Base-by-base conservation (phyloP, 2,113 vertebrate species). In the Notechis scutatus region DNA sequence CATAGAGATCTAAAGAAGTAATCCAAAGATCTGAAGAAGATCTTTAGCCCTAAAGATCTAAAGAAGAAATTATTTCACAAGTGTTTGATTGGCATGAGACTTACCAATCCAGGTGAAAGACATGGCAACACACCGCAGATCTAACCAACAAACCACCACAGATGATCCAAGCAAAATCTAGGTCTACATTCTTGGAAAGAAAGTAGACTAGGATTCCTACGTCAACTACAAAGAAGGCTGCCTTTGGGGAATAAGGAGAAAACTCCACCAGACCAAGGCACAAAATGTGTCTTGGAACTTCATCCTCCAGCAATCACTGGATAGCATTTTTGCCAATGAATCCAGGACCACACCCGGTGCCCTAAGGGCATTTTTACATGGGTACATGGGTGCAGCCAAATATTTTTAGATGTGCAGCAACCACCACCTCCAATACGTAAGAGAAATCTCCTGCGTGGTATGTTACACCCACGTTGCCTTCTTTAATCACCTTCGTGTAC, bases 371-470 rank as follows among this genome's bases (percentile, higher is more conserved):
- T 91, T 94, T 91, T 91, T 69, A 64, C 0, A 55, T n/a, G 50
- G 18, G n/a, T 14, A 85, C 0, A 54, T n/a, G 50, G 20, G 47
- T 14, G 55, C 10, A 89, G 54, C 4, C 89, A 90, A 91, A 94
- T 45, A 64, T 69, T 93, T 87, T 94, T 56, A 81, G 18, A 92
- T 94, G 87, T 74, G 7, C 88, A 69, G 92, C 45, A 94, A 93
- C 29, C 94, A 64, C 42, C 92, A 91, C 23, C 61, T 89, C 74
- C 23, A 69, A 91, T 42, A 61, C 20, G 18, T 85, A 64, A 85
- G 45, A 52, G 50, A 85, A 93, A 34, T 91, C 50, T 5, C 91
- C 91, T 55, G 93, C 21, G 34, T 7, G 59, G 50, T n/a, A 1
- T 12, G 4, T 55, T 86, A 29, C 47, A 39, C 24, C 47, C 29